Evolutionary conservation across 1,140 invertebrate species (phyloP).

Genomic region (Pseudomyrmex sp.): DNA sequence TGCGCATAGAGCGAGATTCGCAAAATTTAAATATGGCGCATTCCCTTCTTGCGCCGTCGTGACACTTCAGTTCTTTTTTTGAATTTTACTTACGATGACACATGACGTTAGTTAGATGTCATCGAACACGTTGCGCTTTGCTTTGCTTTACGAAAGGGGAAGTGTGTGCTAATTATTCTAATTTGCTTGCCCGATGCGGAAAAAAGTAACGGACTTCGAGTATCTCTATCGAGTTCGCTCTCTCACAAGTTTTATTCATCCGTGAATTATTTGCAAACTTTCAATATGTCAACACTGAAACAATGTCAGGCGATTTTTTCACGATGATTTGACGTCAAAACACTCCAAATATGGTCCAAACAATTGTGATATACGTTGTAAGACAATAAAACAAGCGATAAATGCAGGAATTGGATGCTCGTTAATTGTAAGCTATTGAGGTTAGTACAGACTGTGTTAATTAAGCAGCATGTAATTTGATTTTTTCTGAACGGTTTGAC

Average conservation of each 20-base stretch:
- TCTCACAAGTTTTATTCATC: conserved; percentile 19
- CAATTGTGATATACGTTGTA: neutral
- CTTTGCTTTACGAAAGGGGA: no score
- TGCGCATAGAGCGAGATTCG: no score
- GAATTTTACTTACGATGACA: no score
- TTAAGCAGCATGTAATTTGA: neutral
- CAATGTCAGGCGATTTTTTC: neutral
- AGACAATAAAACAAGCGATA: neutral
- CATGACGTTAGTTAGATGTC: no score
- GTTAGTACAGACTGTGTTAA: conserved; percentile 27
- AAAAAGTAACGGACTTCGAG: neutral
- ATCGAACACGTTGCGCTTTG: no score
- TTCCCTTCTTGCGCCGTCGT: no score
- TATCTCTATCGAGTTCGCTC: neutral
- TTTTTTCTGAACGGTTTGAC: conserved; percentile 1
- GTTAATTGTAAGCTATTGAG: conserved; percentile 15
- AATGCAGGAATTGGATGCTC: conserved; percentile 19
- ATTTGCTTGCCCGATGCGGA: neutral
- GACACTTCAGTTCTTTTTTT: no score
- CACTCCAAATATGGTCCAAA: neutral
- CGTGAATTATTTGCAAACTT: conserved; percentile 55
- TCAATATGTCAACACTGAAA: conserved; percentile 57
- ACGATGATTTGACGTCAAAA: neutral
- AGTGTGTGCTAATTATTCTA: neutral
- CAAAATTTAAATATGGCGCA: no score